Base-by-base conservation (phyloP, 37 sponge, comb jelly and placozoan genomes). In the Cliona cf. orientalis region DNA sequence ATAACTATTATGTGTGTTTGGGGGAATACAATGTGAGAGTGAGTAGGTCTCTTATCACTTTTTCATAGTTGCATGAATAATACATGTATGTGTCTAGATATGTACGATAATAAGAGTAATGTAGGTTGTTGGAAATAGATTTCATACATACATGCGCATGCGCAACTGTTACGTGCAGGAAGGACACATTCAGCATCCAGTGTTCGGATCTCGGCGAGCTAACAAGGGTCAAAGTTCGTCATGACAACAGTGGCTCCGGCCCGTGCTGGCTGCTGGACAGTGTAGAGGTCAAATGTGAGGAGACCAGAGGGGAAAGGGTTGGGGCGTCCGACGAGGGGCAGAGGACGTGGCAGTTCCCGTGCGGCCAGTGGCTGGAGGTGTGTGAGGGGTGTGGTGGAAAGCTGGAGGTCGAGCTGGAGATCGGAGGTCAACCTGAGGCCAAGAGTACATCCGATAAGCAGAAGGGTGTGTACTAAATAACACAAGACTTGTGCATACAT, bases 261-360 rank as follows among this genome's bases (percentile, higher is more conserved):
- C 82, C 92, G 0, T 78, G 85, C 42, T 95, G 95, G 95, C 74
- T 80, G 22, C 80, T 91, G 39, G 86, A 80, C 17, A 76, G 85
- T 81, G 81, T 94, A 73, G 91, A 90, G 42, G 70, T 75, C 61
- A 82, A 76, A n/a, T 41, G 71, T 46, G 91, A 81, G 12, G 91
- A 78, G 39, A 49, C 46, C 14, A 45, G 58, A 56, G 31, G 85
- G 34, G 64, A 9, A 35, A 58, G 93, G 53, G 9, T 9, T 49
- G 53, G 14, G 53, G 53, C 23, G 45, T 6, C 46, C 80, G 46
- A 21, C 56, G 22, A 14, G 76, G 87, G 80, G 63, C 86, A 42
- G 9, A 88, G 75, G 36, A 46, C 61, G 49, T 74, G 76, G 32
- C 69, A 69, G 67, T 93, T 89, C 80, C 84, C 80, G 63, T 94